Conservation (phyloP, 2,888 invertebrate species). For the Busseola fusca region DNA sequence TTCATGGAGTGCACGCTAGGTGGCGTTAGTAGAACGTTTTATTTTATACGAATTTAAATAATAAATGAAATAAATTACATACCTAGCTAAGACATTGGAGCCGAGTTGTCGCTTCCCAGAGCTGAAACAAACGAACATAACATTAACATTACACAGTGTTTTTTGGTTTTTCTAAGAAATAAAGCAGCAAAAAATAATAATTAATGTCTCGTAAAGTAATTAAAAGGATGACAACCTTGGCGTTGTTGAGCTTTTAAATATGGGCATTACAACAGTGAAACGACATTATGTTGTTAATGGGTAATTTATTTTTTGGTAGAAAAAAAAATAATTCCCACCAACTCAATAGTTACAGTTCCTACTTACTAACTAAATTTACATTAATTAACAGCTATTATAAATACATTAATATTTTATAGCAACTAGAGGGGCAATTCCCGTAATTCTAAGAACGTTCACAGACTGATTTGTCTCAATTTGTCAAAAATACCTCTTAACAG, state of each 20-base stretch:
- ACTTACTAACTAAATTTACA: background rate
- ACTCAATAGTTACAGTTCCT: background rate
- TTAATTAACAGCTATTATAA: background rate
- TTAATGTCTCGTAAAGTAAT: constrained; percentile 7
- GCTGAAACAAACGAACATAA: constrained; percentile 88
- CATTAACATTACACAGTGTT: constrained; percentile 3
- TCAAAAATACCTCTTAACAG: too few species aligned
- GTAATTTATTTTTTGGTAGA: background rate
- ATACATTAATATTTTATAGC: background rate
- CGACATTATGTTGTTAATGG: constrained; percentile 2
- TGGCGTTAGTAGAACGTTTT: constrained; percentile 9
- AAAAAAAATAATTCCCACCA: background rate
- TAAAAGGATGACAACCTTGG: constrained; percentile 1
- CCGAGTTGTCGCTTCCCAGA: constrained; percentile 94
- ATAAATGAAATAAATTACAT: constrained; percentile 54
- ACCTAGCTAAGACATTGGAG: constrained; percentile 96
- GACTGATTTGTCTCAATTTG: too few species aligned
- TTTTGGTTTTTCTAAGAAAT: constrained; percentile 3
- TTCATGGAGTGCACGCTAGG: constrained; percentile 10
- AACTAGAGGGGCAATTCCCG: too few species aligned
- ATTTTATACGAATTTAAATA: background rate
- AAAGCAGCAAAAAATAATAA: constrained; percentile 16
- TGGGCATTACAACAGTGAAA: constrained; percentile 5
- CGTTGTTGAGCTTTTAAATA: background rate
- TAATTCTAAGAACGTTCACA: too few species aligned